Conservation (phyloP, 2,113 vertebrate genomes). For the Accipiter virgatus region DNA sequence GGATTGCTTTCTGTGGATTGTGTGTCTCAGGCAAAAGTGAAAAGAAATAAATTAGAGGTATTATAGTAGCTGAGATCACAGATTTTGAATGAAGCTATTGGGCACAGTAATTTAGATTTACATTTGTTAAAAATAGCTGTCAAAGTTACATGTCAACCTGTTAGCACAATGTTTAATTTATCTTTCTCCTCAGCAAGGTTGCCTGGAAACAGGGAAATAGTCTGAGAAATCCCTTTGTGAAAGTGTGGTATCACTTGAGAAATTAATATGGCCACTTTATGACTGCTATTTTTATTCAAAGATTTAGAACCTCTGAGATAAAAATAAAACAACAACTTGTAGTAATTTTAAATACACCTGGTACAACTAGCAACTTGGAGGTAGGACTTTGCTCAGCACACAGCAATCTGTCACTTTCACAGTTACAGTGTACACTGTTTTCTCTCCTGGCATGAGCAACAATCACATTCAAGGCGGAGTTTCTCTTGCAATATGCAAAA, state of each 20-base stretch:
- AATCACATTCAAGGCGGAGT: not conserved
- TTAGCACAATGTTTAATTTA: slow-evolving; percentile 39
- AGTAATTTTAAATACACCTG: not conserved
- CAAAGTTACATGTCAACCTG: not conserved
- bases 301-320: not conserved
- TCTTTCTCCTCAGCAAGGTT: not conserved
- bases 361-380: not conserved
- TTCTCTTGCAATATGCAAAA: not conserved
- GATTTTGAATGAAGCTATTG: slow-evolving; percentile 33
- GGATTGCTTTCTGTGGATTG: not conserved
- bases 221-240: not conserved
- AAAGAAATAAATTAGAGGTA: slow-evolving; percentile 31
- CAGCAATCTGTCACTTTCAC: not conserved
- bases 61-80: not conserved
- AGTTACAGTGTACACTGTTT: not conserved
- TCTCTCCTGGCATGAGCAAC: not conserved
- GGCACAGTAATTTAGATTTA: not conserved
- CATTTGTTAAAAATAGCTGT: slow-evolving; percentile 25
- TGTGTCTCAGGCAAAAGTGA: not conserved
- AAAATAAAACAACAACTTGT: not conserved
- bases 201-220: slow-evolving; percentile 37
- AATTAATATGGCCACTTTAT: slow-evolving; percentile 3
- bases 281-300: not conserved
- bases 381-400: not conserved
- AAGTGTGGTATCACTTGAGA: not conserved